Evolutionary conservation across 2,113 vertebrate species (phyloP).

Genomic region (Tachycineta bicolor): DNA sequence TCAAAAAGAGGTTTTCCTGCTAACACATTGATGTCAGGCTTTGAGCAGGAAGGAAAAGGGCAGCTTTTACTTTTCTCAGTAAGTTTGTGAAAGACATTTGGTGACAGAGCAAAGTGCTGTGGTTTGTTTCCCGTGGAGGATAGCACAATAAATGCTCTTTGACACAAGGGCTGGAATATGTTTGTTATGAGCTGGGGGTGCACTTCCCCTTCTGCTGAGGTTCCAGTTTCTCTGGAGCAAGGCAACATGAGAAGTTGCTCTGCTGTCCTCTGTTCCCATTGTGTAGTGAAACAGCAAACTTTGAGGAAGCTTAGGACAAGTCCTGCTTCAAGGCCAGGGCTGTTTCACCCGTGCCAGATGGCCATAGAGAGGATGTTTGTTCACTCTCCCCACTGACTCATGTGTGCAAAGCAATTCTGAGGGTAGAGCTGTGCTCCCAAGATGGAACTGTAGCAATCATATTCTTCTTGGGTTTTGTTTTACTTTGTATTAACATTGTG

Average conservation of each 20-base stretch:
- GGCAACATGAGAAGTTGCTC: not conserved
- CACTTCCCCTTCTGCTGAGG: not conserved
- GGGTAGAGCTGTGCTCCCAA: not conserved
- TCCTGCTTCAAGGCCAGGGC: not conserved
- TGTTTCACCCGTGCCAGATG: not conserved
- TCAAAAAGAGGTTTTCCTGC: not conserved
- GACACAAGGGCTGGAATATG: not conserved
- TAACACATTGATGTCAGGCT: accelerated
- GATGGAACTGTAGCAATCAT: not conserved
- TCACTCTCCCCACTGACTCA: not conserved
- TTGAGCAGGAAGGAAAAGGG: not conserved
- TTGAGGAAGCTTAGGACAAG: not conserved
- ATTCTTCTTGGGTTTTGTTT: not conserved
- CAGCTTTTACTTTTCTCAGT: not conserved
- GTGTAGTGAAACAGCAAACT: not conserved
- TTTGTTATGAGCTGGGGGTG: not conserved
- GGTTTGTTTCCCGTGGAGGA: not conserved
- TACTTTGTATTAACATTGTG: not conserved
- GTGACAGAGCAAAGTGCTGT: not conserved
- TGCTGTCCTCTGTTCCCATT: not conserved
- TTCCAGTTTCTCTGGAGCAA: not conserved
- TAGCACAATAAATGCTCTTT: not conserved
- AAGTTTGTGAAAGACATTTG: not conserved
- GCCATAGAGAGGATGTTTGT: not conserved
- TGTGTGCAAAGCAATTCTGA: not conserved